phyloP scores from a whole-genome alignment of 2,888 invertebrate genomes.

The Lochmaea crataegi region DNA sequence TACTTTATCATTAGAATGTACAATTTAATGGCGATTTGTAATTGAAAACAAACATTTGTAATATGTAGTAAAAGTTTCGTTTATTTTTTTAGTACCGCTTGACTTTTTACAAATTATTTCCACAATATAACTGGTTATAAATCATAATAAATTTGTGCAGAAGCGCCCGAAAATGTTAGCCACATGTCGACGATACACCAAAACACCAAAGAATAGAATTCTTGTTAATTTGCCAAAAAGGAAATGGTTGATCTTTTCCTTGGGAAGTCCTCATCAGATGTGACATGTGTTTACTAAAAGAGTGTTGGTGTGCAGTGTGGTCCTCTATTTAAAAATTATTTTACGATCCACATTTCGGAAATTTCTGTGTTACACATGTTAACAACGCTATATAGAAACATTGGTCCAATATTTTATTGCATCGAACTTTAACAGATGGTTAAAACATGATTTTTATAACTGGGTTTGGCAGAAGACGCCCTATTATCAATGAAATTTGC shows the following conservation, averaged over 20 bases:
- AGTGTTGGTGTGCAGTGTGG: conserved; percentile 36
- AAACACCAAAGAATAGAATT: conserved; percentile 30
- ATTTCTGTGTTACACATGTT: conserved; percentile 46
- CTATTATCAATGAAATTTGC: conserved; percentile 11
- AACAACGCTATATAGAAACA: conserved; percentile 30
- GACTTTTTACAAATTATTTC: background rate
- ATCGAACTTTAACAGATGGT: conserved; percentile 42
- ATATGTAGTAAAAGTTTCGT: no score
- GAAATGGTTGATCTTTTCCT: conserved; percentile 34
- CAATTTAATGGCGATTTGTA: no score
- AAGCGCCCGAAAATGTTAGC: conserved; percentile 25
- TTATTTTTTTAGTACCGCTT: no score
- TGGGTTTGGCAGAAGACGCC: conserved; percentile 22
- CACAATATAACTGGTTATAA: conserved; percentile 3
- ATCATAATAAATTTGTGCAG: conserved; percentile 25
- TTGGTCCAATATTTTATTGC: conserved; percentile 43
- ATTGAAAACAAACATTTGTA: no score
- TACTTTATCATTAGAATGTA: no score
- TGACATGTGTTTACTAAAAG: conserved; percentile 44
- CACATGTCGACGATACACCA: conserved; percentile 31
- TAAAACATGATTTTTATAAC: conserved; percentile 43
- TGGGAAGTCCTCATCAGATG: conserved; percentile 42
- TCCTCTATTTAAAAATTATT: conserved; percentile 35
- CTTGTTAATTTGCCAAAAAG: conserved; percentile 41
- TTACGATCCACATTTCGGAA: conserved; percentile 43